A percentile compares a stretch with the other conserved stretches of the same genome.
Evolutionary conservation across 2,888 invertebrate genomes (phyloP).

Genomic region (Cosmopolites sordidus): DNA sequence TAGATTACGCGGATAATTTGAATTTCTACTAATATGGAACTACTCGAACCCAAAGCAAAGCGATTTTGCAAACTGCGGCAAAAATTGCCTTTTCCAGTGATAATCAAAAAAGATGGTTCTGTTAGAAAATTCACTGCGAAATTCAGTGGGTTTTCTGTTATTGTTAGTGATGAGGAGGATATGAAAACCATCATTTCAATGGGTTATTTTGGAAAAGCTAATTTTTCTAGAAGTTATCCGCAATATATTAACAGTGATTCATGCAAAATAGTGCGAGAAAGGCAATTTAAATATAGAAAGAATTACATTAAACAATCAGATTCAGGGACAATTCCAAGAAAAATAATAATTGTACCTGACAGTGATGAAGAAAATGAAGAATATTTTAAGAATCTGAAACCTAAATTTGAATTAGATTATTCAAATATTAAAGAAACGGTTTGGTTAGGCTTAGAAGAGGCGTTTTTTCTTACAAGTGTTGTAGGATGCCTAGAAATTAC

Average conservation of each 20-base stretch:
- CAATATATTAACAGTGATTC: slow-evolving; percentile 41
- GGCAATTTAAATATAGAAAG: slow-evolving; percentile 59
- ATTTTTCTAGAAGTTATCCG: slow-evolving; percentile 43
- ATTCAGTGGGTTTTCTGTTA: slow-evolving; percentile 66
- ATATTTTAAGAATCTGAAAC: slow-evolving; percentile 58
- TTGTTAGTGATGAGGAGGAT: slow-evolving; percentile 56
- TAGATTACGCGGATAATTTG: too few species aligned
- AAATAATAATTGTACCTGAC: slow-evolving; percentile 61
- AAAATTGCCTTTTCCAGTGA: slow-evolving; percentile 46
- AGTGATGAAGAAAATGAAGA: slow-evolving; percentile 63
- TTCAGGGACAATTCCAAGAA: slow-evolving; percentile 31
- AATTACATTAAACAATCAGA: slow-evolving; percentile 36
- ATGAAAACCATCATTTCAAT: slow-evolving; percentile 61
- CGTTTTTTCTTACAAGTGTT: slow-evolving; percentile 67
- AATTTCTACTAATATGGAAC: too few species aligned
- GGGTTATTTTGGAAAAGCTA: slow-evolving; percentile 75
- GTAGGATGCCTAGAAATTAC: slow-evolving; percentile 64
- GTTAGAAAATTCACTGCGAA: slow-evolving; percentile 57
- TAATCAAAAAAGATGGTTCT: slow-evolving; percentile 48
- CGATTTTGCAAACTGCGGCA: slow-evolving; percentile 42
- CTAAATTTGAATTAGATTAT: slow-evolving; percentile 57
- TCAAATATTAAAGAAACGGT: slow-evolving; percentile 60
- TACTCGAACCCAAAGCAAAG: slow-evolving; percentile 30
- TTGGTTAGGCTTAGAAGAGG: slow-evolving; percentile 69
- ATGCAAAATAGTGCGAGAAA: slow-evolving; percentile 54